Percentiles rank a stretch among this genome's conserved stretches.
phyloP scores from a whole-genome alignment of 2,888 invertebrate species.

The Pseudococcus viburni region DNA sequence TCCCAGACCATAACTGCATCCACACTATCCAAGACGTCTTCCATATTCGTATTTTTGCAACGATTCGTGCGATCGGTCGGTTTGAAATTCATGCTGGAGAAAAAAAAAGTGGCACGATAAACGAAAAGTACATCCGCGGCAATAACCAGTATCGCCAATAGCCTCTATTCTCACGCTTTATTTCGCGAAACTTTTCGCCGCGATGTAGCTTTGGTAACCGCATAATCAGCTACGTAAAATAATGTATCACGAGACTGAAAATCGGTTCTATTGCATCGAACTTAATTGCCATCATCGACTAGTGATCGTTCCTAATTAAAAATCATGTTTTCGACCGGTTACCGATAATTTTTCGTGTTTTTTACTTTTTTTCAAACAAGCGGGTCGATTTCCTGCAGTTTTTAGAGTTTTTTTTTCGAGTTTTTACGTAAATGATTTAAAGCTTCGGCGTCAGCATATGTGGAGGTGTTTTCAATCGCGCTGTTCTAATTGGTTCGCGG shows the following conservation, averaged over 20 bases:
- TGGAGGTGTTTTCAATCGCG: not conserved
- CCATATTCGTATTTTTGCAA: conserved; percentile 45
- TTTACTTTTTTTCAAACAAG: not conserved
- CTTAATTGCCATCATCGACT: not conserved
- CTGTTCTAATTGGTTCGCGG: not conserved
- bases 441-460: not conserved
- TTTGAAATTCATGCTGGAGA: conserved; percentile 24
- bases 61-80: conserved; percentile 2
- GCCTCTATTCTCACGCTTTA: conserved; percentile 35
- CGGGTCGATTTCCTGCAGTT: conserved; percentile 5
- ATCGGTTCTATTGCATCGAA: conserved; percentile 2
- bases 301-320: conserved; percentile 11
- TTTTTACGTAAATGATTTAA: not conserved
- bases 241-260: conserved; percentile 17
- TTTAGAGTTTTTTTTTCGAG: not conserved
- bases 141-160: conserved; percentile 34
- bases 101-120: conserved; percentile 55
- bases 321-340: conserved; percentile 48
- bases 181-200: conserved; percentile 33
- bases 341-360: not conserved
- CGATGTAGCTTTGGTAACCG: not conserved
- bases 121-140: conserved; percentile 45
- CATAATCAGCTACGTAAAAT: not conserved
- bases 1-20: conserved; percentile 34
- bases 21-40: not conserved